A percentile compares a stretch with the other conserved stretches of the same genome.
Evolutionary conservation across 2,113 vertebrate genomes (phyloP).

Genomic region (Pluvianellus socialis): DNA sequence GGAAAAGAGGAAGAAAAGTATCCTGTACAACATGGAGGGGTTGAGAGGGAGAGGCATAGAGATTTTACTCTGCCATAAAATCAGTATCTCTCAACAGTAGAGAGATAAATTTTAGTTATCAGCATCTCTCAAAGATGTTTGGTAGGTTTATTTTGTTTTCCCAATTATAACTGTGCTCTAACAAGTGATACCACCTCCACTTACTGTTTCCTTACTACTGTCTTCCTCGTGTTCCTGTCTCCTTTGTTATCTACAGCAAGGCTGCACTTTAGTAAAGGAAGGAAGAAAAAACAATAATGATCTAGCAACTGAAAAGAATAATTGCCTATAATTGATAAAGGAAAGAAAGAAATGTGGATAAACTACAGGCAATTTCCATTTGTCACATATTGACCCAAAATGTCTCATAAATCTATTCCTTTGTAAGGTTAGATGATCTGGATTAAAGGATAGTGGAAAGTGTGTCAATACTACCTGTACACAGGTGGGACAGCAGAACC

Average conservation of each 20-base stretch:
- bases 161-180: background rate
- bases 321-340: background rate
- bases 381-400: background rate
- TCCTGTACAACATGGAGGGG: background rate
- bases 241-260: background rate
- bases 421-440: background rate
- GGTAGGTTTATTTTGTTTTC: background rate
- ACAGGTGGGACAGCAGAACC: background rate
- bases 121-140: background rate
- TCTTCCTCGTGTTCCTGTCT: background rate
- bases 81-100: background rate
- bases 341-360: background rate
- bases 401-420: background rate
- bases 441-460: background rate
- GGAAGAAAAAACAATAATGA: background rate
- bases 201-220: background rate
- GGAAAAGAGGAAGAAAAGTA: background rate
- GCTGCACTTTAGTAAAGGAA: background rate
- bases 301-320: background rate
- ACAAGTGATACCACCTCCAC: background rate
- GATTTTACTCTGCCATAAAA: background rate
- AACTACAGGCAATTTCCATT: background rate
- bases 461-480: background rate
- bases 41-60: background rate
- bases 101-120: background rate